A percentile compares a stretch with the other conserved stretches of the same genome.
phyloP scores from a whole-genome alignment of 1,140 invertebrate species.

The Palaemon carinicauda region DNA sequence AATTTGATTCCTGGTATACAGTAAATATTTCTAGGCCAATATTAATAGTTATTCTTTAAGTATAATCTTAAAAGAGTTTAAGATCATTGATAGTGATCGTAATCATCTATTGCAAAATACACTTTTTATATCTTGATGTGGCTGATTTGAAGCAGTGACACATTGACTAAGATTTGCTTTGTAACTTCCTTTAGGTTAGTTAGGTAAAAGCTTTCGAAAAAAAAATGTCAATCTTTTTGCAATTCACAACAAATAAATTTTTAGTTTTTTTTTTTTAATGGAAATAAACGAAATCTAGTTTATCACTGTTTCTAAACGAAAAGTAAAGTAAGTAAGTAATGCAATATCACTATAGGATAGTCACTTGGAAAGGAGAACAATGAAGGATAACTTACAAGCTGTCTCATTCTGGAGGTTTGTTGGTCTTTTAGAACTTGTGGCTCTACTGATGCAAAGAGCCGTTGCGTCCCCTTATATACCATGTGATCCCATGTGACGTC shows the following conservation, averaged over 20 bases:
- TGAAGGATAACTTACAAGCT: slow-evolving; percentile 42
- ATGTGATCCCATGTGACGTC: neutral
- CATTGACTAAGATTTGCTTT: too few species aligned
- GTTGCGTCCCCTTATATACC: slow-evolving; percentile 16
- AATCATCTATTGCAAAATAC: too few species aligned
- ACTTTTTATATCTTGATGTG: too few species aligned
- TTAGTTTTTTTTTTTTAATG: neutral
- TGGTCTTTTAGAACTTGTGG: neutral
- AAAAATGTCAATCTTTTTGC: too few species aligned
- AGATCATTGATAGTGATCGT: neutral
- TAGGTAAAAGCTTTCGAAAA: too few species aligned
- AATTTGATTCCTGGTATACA: too few species aligned
- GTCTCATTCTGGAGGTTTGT: slow-evolving; percentile 32
- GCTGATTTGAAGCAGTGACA: too few species aligned
- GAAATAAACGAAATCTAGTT: neutral
- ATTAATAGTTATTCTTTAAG: too few species aligned
- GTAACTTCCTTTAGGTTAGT: too few species aligned
- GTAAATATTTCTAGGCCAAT: too few species aligned
- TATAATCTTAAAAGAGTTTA: neutral
- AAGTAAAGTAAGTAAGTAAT: neutral
- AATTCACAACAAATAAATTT: too few species aligned
- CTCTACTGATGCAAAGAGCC: neutral
- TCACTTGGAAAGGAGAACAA: neutral
- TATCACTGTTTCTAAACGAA: neutral
- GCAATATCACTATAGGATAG: neutral